These are phyloP conservation scores for Strongylocentrotus purpuratus DNA, from an alignment of 35 echinoderm and acorn worm species.

Conservation along the genomic window DNA sequence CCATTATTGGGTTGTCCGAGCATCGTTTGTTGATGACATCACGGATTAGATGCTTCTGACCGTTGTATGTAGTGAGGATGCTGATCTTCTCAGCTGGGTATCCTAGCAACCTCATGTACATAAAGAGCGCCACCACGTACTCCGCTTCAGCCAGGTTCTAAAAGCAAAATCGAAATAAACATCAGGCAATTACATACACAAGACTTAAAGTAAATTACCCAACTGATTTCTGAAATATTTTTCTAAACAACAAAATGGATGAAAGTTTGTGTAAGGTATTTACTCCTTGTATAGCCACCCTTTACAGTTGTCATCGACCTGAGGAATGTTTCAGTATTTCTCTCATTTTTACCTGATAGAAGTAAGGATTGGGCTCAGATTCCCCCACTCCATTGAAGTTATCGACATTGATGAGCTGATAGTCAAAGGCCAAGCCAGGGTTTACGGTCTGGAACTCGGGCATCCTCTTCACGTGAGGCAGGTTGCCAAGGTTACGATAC, in stretches of 20 bases:
- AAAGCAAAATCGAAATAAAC: neutral
- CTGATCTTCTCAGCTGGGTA: slow-evolving; percentile 89
- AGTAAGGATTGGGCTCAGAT: slow-evolving; percentile 97
- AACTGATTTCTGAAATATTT: no score
- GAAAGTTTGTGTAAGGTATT: no score
- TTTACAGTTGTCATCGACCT: neutral
- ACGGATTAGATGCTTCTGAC: slow-evolving; percentile 96
- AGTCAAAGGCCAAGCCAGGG: slow-evolving; percentile 87
- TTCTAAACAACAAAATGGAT: no score
- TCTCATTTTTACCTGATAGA: slow-evolving; percentile 82
- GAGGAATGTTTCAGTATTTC: neutral
- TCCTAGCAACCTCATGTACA: slow-evolving; percentile 95
- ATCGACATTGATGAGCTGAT: slow-evolving; percentile 91
- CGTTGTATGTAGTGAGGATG: slow-evolving; percentile 96
- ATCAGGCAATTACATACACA: neutral
- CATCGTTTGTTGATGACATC: slow-evolving; percentile 97
- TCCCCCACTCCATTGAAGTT: slow-evolving; percentile 97
- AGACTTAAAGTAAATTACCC: no score
- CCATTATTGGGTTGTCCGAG: slow-evolving; percentile 88
- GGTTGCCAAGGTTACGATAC: slow-evolving; percentile 96
- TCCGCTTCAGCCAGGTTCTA: slow-evolving; percentile 94
- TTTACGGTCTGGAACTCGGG: slow-evolving; percentile 79
- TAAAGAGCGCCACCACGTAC: slow-evolving; percentile 96
- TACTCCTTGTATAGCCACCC: no score
- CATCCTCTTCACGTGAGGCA: slow-evolving; percentile 74